These are phyloP conservation scores for Belonocnema kinseyi DNA, from an alignment of 1,140 invertebrate genomes.

Conservation along the genomic window DNA sequence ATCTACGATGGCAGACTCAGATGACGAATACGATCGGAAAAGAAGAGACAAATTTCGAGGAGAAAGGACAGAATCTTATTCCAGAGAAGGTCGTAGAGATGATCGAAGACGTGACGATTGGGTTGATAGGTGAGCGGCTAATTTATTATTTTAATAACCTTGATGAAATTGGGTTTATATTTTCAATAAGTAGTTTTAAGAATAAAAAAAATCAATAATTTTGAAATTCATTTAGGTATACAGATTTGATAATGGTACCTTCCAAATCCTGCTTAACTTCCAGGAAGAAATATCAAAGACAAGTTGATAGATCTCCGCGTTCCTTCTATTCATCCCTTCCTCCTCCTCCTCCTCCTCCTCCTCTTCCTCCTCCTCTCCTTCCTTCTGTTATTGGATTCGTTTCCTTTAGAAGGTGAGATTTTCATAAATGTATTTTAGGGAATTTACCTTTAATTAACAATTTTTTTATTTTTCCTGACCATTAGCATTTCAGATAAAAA, in stretches of 20 bases:
- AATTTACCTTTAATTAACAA: too few species aligned
- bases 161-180: neutral
- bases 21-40: slow-evolving; percentile 93
- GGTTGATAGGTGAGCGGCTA: slow-evolving; percentile 79
- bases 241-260: neutral
- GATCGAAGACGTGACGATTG: slow-evolving; percentile 86
- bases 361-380: neutral
- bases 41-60: slow-evolving; percentile 92
- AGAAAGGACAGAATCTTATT: slow-evolving; percentile 85
- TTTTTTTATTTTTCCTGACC: too few species aligned
- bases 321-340: slow-evolving; percentile 1
- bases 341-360: neutral
- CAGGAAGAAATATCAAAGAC: slow-evolving; percentile 6
- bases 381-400: slow-evolving; percentile 5
- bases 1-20: slow-evolving; percentile 88
- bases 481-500: too few species aligned
- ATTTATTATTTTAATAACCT: neutral
- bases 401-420: neutral
- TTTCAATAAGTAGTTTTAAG: too few species aligned
- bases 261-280: neutral
- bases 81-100: slow-evolving; percentile 83
- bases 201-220: too few species aligned
- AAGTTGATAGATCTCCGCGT: neutral
- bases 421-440: neutral
- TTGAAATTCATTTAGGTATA: too few species aligned